These are phyloP conservation scores for Proterorhinus semilunaris DNA, from an alignment of 2,113 vertebrate species.

Conservation along the genomic window DNA sequence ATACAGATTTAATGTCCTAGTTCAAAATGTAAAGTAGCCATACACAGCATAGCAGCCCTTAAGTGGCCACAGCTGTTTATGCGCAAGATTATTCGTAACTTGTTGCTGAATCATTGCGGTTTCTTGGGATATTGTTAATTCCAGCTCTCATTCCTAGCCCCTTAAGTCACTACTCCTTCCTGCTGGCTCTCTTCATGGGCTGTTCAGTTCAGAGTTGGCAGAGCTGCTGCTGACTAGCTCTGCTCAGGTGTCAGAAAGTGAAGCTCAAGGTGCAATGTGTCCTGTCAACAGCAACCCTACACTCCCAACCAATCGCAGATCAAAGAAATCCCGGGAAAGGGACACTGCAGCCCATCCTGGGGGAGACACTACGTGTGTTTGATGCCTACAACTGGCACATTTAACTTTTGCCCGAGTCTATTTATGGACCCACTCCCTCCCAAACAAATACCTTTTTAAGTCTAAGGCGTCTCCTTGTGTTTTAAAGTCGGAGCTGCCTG, in stretches of 20 bases:
- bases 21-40: too few relatives aligned
- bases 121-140: neutral
- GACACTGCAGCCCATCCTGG: conserved; percentile 1
- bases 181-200: neutral
- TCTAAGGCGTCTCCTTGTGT: neutral
- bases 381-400: neutral
- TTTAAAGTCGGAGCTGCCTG: too few relatives aligned
- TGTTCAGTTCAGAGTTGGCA: conserved; percentile 15
- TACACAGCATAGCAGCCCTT: too few relatives aligned
- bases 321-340: conserved; percentile 34
- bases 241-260: conserved; percentile 61
- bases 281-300: conserved; percentile 61
- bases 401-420: neutral
- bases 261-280: conserved; percentile 45
- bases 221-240: conserved; percentile 49
- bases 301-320: conserved; percentile 57
- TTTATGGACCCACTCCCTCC: neutral
- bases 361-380: conserved; percentile 1
- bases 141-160: neutral
- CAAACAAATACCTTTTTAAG: neutral
- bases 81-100: neutral
- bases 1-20: too few relatives aligned
- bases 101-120: conserved; percentile 11
- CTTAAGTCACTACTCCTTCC: conserved; percentile 1
- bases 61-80: too few relatives aligned